Conservation (phyloP, 2,797 vertebrate genomes). For the Halcyon chelicuti region DNA sequence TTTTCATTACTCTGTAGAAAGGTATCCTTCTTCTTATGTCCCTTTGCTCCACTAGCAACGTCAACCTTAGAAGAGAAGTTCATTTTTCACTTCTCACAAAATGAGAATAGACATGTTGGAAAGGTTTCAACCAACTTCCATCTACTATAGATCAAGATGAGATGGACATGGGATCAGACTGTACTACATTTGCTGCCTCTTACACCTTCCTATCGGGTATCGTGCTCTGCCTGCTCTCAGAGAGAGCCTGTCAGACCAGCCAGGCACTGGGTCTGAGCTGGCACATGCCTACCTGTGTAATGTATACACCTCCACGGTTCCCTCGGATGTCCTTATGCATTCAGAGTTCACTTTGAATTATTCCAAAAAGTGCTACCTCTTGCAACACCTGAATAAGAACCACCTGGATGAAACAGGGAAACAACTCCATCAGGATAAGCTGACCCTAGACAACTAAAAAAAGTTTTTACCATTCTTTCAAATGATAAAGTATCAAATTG, state of each 20-base stretch:
- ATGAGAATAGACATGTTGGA: background rate
- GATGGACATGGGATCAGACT: background rate
- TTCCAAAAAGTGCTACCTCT: background rate
- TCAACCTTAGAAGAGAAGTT: background rate
- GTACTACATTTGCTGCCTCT: background rate
- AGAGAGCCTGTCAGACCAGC: background rate
- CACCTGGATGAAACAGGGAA: background rate
- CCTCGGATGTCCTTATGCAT: background rate
- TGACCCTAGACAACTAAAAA: background rate
- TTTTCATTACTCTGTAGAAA: background rate
- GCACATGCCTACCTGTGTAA: accelerated
- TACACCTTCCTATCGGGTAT: slow-evolving; percentile 14
- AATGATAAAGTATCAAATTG: background rate
- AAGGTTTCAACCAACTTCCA: background rate
- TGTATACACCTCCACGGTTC: background rate
- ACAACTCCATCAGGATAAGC: background rate
- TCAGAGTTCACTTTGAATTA: background rate
- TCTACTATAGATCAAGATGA: background rate
- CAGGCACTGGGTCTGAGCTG: background rate
- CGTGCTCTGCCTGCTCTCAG: background rate
- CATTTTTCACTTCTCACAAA: background rate
- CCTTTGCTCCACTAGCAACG: background rate
- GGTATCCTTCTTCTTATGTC: background rate
- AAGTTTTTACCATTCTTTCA: background rate
- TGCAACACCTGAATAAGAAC: background rate